Conservation (phyloP, 2,888 invertebrate genomes). For the Parascotia fuliginaria region DNA sequence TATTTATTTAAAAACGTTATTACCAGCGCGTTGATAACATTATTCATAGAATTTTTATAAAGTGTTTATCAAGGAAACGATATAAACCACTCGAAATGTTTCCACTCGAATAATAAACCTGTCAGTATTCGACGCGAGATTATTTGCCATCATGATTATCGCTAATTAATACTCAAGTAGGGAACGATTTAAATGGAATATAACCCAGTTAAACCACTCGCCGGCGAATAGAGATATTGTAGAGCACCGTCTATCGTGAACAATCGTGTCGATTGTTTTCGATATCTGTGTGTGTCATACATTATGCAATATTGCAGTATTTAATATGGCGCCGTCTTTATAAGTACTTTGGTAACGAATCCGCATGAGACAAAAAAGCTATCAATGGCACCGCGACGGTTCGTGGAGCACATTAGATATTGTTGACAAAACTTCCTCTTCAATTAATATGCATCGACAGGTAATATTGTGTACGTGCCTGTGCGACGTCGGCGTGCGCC, state of each 20-base stretch:
- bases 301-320: slow-evolving; percentile 74
- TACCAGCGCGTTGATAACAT: slow-evolving; percentile 29
- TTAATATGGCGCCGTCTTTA: slow-evolving; percentile 73
- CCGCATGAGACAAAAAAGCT: slow-evolving; percentile 64
- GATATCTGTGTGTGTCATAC: slow-evolving; percentile 60
- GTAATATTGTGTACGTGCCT: slow-evolving; percentile 79
- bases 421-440: slow-evolving; percentile 85
- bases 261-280: slow-evolving; percentile 67
- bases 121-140: slow-evolving; percentile 68
- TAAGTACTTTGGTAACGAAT: slow-evolving; percentile 64
- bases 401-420: slow-evolving; percentile 83
- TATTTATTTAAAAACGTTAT: slow-evolving; percentile 21
- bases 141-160: slow-evolving; percentile 76
- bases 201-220: slow-evolving; percentile 79
- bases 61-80: slow-evolving; percentile 56
- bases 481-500: slow-evolving; percentile 63
- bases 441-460: slow-evolving; percentile 83
- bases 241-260: slow-evolving; percentile 52
- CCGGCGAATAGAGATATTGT: slow-evolving; percentile 60
- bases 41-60: slow-evolving; percentile 46
- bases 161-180: slow-evolving; percentile 77
- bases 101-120: slow-evolving; percentile 67
- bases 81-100: slow-evolving; percentile 64
- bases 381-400: slow-evolving; percentile 80
- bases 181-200: slow-evolving; percentile 73